Base-by-base conservation (phyloP, 2,888 invertebrate genomes). In the Melanchra persicariae region DNA sequence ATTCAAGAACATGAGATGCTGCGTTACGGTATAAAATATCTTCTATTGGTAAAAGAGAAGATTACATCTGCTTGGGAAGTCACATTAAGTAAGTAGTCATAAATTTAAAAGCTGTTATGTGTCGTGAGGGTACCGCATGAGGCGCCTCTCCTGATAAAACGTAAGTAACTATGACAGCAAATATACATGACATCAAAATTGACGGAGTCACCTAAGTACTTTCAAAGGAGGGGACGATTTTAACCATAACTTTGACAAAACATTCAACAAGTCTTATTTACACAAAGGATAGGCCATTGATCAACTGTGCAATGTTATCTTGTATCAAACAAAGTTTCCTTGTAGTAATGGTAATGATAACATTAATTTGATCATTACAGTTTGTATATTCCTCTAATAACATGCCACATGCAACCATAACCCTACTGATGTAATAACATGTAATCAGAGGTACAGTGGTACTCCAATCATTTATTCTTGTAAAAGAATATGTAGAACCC, bases 61-160 rank as follows among this genome's bases (percentile, higher is more conserved):
- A 52, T 64, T 54, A 54, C 63, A 66, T 80, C 59, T 60, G 70
- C 67, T 65, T 60, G 40, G 54, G 26, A 55, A 40, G 65, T 37
- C 76, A 82, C 85, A 74, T 82, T 82, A 84, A 71, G 73, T 72
- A 73, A 82, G 77, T 77, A 74, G 79, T 75, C 66, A 72, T 84
- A 84, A 84, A 85, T 85, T 81, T 72, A 72, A 79, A 83, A 75
- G 79, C 84, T 68, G 74, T 73, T 74, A 81, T 70, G 47, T 60
- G 70, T 74, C 62, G 54, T 58, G 58, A 61, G 59, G 75, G 65
- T 63, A 72, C 70, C 62, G 67, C 69, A 77, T 77, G 54, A 72
- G 74, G 68, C 67, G 66, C 69, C 70, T 57, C 62, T 74, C 61
- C 51, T 70, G 82, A 82, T 84, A 85, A 79, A 82, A 77, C 71